Evolutionary conservation across 1,140 invertebrate species (phyloP).

Genomic region (Bombus huntii): DNA sequence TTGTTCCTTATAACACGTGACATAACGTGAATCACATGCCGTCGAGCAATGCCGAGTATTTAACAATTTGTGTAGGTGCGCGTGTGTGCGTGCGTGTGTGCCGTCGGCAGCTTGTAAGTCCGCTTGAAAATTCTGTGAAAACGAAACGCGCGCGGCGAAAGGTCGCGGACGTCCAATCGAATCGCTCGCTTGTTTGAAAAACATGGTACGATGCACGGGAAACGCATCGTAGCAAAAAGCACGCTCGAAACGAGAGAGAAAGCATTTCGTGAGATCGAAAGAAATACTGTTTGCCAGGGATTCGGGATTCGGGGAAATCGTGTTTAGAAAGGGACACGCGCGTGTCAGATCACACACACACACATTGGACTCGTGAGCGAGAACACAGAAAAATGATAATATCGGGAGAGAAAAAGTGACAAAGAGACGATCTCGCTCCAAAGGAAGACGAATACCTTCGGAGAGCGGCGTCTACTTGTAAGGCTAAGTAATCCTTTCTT

Average conservation of each 20-base stretch:
- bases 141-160: no score
- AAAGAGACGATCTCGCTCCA: background rate
- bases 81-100: no score
- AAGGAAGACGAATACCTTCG: slow-evolving; percentile 19
- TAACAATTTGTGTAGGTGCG: slow-evolving; percentile 27
- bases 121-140: slow-evolving; percentile 19
- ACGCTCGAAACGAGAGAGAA: background rate
- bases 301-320: background rate
- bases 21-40: background rate
- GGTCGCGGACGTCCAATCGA: no score
- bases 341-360: background rate
- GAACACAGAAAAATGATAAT: background rate
- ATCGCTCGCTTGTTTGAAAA: no score
- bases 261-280: no score
- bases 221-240: no score
- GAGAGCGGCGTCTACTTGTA: slow-evolving; percentile 68
- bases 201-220: no score
- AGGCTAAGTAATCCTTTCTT: slow-evolving; percentile 80
- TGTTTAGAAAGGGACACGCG: background rate
- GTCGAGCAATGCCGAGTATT: background rate
- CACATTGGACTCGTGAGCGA: background rate
- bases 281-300: no score
- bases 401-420: background rate
- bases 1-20: slow-evolving; percentile 17
- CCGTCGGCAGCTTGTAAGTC: slow-evolving; percentile 28